Conservation (phyloP, 2,888 invertebrate species). For the Anthophora plumipes region DNA sequence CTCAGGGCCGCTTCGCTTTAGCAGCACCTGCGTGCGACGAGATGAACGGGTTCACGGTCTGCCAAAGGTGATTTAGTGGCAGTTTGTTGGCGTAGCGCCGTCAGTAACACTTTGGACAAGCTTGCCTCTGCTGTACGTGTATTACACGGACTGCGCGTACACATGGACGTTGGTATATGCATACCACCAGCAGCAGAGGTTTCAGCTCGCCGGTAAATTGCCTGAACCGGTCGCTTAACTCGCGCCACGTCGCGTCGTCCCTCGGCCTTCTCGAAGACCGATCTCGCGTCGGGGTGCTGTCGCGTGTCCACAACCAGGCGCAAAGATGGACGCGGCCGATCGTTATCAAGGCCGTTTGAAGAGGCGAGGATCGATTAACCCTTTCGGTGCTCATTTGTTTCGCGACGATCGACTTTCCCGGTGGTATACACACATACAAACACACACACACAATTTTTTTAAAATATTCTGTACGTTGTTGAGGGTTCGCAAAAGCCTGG, state of each 20-base stretch:
- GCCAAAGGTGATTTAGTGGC: constrained; percentile 80
- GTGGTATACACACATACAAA: too few species aligned
- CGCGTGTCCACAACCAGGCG: constrained; percentile 15
- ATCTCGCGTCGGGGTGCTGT: constrained; percentile 16
- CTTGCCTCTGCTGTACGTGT: constrained; percentile 22
- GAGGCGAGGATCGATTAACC: constrained; percentile 23
- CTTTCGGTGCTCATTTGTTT: neutral
- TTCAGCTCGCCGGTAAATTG: constrained; percentile 48
- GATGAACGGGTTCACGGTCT: constrained; percentile 73
- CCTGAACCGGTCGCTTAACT: constrained; percentile 35
- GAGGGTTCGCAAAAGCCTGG: neutral
- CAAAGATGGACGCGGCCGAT: constrained; percentile 23
- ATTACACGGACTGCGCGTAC: constrained; percentile 43
- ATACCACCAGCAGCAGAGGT: neutral
- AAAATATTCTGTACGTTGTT: neutral
- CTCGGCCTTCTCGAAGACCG: constrained; percentile 2
- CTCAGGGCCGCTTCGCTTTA: constrained; percentile 24
- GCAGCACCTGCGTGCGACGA: constrained; percentile 61
- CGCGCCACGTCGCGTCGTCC: constrained; percentile 6
- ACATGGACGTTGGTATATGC: constrained; percentile 5
- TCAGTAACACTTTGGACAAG: constrained; percentile 57
- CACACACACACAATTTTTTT: neutral
- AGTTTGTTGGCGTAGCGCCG: constrained; percentile 75
- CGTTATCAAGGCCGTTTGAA: neutral
- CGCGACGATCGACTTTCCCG: neutral